A percentile compares a stretch with the other conserved stretches of the same genome.
Evolutionary conservation across 2,797 vertebrate genomes (phyloP).

Genomic region (Notamacropus eugenii): DNA sequence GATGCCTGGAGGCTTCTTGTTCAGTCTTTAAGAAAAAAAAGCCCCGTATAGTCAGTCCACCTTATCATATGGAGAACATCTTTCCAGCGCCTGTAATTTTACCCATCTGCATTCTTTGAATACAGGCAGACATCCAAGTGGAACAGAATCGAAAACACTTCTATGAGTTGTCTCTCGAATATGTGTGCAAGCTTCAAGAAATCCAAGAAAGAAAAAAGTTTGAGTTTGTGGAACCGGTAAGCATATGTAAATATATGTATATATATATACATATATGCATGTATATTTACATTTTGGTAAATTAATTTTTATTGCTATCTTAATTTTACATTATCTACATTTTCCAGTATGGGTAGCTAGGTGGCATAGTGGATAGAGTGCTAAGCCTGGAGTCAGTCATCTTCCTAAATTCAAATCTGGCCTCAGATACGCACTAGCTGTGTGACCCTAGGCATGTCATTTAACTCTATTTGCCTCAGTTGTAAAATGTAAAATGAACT

Average conservation of each 20-base stretch:
- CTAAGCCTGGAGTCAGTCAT: too few relatives aligned
- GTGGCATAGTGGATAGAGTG: too few relatives aligned
- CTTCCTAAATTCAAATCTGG: too few relatives aligned
- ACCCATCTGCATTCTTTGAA: conserved; percentile 66
- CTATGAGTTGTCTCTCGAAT: conserved; percentile 96
- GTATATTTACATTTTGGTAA: too few relatives aligned
- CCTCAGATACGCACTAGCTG: too few relatives aligned
- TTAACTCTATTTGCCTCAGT: too few relatives aligned
- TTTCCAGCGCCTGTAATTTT: conserved; percentile 47
- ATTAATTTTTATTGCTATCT: background rate
- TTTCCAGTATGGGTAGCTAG: background rate
- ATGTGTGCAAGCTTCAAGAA: conserved; percentile 97
- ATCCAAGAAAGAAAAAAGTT: conserved; percentile 99
- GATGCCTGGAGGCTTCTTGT: background rate
- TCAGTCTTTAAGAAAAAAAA: background rate
- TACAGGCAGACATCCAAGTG: conserved; percentile 94
- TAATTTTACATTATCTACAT: background rate
- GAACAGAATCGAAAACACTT: conserved; percentile 94
- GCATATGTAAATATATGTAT: conserved; percentile 74
- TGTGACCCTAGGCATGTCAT: too few relatives aligned
- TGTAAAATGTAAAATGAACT: background rate
- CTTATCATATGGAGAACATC: conserved; percentile 22
- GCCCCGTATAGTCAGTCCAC: background rate
- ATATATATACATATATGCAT: too few relatives aligned
- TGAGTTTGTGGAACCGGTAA: conserved; percentile 98